Evolutionary conservation across 1,140 invertebrate species (phyloP).

Genomic region (Lucilia cuprina): DNA sequence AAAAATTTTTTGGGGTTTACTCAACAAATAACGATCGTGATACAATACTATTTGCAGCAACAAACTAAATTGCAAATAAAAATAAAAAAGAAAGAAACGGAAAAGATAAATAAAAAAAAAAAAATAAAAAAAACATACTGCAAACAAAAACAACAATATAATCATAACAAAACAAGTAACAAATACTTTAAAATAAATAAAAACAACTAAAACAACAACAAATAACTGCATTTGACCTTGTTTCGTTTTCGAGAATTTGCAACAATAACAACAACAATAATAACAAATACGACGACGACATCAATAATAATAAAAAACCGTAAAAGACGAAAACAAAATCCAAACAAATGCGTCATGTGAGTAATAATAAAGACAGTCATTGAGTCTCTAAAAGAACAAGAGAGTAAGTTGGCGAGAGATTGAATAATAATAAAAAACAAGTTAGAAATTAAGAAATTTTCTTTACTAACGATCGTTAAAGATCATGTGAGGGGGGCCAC

Average conservation of each 20-base stretch:
- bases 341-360: constrained; percentile 10
- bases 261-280: neutral
- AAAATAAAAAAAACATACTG: neutral
- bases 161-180: neutral
- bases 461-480: no score
- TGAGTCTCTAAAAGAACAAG: no score
- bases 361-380: neutral
- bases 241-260: constrained; percentile 4
- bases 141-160: neutral
- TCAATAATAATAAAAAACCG: neutral
- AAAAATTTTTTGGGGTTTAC: neutral
- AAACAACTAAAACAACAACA: neutral
- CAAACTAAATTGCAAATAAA: no score
- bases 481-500: no score
- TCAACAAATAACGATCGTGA: neutral
- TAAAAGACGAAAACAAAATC: neutral
- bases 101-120: constrained; percentile 14
- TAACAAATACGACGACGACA: neutral
- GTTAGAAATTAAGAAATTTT: no score
- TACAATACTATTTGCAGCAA: neutral
- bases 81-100: neutral
- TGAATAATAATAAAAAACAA: no score
- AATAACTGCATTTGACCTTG: constrained; percentile 7
- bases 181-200: neutral
- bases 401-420: no score